Percentiles rank a stretch among this genome's conserved stretches.
Evolutionary conservation across 2,797 vertebrate genomes (phyloP).

Genomic region (Galaxias olidus): DNA sequence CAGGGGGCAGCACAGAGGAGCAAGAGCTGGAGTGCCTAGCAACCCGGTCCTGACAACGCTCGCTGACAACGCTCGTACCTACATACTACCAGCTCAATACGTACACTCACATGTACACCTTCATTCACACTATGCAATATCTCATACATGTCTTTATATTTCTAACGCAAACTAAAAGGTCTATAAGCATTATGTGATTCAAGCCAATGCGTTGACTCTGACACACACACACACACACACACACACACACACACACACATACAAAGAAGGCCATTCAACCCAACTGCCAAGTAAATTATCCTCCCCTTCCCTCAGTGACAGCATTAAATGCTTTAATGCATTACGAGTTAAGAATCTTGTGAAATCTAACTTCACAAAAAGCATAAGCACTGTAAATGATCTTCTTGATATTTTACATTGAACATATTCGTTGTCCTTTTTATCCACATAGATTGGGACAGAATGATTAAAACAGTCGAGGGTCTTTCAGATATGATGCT

Average conservation of each 20-base stretch:
- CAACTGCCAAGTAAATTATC: conserved; percentile 15
- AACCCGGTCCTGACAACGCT: conserved; percentile 32
- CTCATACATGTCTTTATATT: background rate
- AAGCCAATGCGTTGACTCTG: background rate
- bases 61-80: background rate
- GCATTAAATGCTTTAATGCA: no score
- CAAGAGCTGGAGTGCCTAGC: conserved; percentile 52
- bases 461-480: background rate
- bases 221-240: conserved; percentile 4
- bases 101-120: background rate
- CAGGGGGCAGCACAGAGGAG: conserved; percentile 39
- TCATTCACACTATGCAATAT: background rate
- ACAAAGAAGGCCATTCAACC: conserved; percentile 25
- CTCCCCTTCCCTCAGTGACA: no score
- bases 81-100: background rate
- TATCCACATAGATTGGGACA: no score
- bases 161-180: conserved; percentile 32
- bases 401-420: no score
- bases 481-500: background rate
- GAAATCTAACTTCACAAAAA: no score
- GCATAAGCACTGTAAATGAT: no score
- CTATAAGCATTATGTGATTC: conserved; percentile 36
- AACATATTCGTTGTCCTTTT: no score
- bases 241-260: conserved; percentile 16
- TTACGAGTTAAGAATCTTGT: no score